Evolutionary conservation across 2,797 vertebrate genomes (phyloP).

Genomic region (Dryobates pubescens): DNA sequence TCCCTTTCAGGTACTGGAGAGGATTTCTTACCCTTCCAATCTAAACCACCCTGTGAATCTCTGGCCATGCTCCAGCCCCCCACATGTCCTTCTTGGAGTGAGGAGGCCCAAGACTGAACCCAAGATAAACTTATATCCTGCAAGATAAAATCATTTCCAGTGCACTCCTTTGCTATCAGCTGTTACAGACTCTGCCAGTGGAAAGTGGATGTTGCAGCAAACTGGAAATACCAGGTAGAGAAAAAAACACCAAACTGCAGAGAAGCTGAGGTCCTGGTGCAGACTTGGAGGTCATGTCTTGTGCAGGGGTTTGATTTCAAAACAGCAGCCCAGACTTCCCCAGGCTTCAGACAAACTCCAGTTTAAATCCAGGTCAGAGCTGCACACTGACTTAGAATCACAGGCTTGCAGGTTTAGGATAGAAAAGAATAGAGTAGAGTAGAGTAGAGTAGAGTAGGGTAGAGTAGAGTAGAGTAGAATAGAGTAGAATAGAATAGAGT

Average conservation of each 20-base stretch:
- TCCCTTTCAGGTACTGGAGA: no score
- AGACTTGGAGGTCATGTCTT: not conserved
- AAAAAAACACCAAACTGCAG: not conserved
- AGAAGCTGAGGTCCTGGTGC: not conserved
- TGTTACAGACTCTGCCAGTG: not conserved
- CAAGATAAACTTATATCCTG: not conserved
- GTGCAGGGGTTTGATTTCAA: not conserved
- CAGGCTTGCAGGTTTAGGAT: not conserved
- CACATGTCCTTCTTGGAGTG: no score
- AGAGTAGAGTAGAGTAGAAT: no score
- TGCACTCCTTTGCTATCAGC: not conserved
- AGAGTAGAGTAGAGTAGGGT: no score
- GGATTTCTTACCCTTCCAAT: no score
- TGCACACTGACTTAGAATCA: fast-evolving
- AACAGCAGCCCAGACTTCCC: not conserved
- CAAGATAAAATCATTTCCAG: not conserved
- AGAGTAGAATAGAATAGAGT: no score
- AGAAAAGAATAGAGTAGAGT: no score
- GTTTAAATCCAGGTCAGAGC: not conserved
- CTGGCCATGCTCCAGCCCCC: no score
- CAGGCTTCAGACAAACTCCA: not conserved
- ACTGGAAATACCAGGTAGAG: not conserved
- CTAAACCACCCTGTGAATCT: no score
- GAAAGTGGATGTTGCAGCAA: not conserved
- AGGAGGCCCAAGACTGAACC: no score